These are phyloP conservation scores for Papilio gigon DNA, from an alignment of 2,888 invertebrate species.

Conservation along the genomic window DNA sequence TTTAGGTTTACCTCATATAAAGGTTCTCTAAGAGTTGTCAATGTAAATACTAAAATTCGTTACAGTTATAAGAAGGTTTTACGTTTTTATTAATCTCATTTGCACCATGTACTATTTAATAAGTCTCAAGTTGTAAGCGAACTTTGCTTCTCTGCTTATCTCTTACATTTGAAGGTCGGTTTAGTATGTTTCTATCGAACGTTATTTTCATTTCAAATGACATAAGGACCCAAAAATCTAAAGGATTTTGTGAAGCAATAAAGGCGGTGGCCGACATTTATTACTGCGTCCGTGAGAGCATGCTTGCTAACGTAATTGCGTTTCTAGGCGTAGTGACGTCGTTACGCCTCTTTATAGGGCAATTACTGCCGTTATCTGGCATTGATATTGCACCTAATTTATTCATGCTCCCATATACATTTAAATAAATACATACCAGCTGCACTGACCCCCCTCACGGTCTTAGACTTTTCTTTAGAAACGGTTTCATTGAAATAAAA, in stretches of 20 bases:
- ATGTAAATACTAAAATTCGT: neutral
- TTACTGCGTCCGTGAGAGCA: slow-evolving; percentile 71
- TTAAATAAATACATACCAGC: slow-evolving; percentile 70
- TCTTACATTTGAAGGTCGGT: neutral
- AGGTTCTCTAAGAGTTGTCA: slow-evolving; percentile 5
- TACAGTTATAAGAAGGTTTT: neutral
- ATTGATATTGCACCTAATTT: slow-evolving; percentile 81
- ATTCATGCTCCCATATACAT: slow-evolving; percentile 68
- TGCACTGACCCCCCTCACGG: slow-evolving; percentile 62
- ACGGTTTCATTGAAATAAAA: slow-evolving; percentile 59
- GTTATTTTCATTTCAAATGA: slow-evolving; percentile 42
- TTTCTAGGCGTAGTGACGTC: slow-evolving; percentile 77
- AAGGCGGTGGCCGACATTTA: slow-evolving; percentile 65
- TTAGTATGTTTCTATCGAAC: slow-evolving; percentile 41
- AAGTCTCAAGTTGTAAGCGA: neutral
- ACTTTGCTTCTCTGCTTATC: neutral
- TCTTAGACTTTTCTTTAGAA: slow-evolving; percentile 54
- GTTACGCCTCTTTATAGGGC: slow-evolving; percentile 79
- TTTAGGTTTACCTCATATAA: no score
- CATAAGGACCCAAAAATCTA: slow-evolving; percentile 58
- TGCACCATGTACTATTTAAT: neutral
- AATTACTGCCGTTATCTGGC: slow-evolving; percentile 80
- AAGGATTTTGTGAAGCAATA: slow-evolving; percentile 65
- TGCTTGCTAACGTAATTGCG: slow-evolving; percentile 73
- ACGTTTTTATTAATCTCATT: neutral